Conservation (phyloP, 2,888 invertebrate species). For the Drosophila demipolita region DNA sequence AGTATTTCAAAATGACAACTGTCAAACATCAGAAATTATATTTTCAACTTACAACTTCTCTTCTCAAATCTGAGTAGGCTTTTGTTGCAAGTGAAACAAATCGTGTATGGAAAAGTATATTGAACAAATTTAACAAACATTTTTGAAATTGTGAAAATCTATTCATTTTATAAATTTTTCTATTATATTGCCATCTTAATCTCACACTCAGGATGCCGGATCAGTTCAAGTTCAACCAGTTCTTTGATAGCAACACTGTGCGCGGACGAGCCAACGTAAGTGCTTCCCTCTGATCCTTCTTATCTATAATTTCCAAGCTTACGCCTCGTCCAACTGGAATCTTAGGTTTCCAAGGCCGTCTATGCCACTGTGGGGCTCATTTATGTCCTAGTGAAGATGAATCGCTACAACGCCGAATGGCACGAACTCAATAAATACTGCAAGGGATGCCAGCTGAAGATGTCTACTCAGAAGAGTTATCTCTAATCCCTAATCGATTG, state of each 20-base stretch:
- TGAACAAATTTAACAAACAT: conserved; percentile 7
- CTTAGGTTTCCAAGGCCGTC: conserved; percentile 73
- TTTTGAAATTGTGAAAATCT: too few species aligned
- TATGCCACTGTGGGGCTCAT: conserved; percentile 69
- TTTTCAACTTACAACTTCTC: not conserved
- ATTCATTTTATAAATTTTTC: too few species aligned
- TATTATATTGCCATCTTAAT: not conserved
- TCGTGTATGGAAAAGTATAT: too few species aligned
- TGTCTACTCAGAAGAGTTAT: conserved; percentile 23
- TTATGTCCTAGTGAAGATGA: conserved; percentile 55
- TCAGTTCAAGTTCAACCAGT: conserved; percentile 43
- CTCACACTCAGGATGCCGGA: conserved; percentile 48
- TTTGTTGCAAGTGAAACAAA: not conserved
- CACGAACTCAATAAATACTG: conserved; percentile 42
- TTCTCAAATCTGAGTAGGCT: conserved; percentile 1
- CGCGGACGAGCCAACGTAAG: conserved; percentile 78
- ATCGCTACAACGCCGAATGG: conserved; percentile 37
- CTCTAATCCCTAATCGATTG: conserved; percentile 43
- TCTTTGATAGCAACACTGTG: conserved; percentile 69
- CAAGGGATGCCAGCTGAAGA: conserved; percentile 49
- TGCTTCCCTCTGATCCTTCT: not conserved
- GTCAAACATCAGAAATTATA: not conserved
- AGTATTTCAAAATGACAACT: not conserved
- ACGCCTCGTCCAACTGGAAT: too few species aligned
- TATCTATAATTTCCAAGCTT: too few species aligned